These are phyloP conservation scores for Melanotaenia pygmaea DNA, from an alignment of 2,797 vertebrate genomes.

Conservation along the genomic window DNA sequence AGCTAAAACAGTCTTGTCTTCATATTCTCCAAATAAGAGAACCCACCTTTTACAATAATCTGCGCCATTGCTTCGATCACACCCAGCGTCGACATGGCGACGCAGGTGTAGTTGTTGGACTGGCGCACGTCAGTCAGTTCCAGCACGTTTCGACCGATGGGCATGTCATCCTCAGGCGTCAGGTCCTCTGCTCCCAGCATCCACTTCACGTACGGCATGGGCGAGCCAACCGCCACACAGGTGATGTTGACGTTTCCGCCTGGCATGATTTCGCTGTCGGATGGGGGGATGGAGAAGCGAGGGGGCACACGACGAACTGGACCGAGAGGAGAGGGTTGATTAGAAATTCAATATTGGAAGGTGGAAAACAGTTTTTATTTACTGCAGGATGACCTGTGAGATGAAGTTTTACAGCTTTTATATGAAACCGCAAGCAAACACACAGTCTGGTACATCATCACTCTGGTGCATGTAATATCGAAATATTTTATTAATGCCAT, in stretches of 20 bases:
- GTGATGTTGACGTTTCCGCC: constrained; percentile 98
- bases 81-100: constrained; percentile 99
- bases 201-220: constrained; percentile 99
- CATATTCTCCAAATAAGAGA: not conserved
- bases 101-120: constrained; percentile 99
- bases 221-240: constrained; percentile 97
- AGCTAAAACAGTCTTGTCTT: not conserved
- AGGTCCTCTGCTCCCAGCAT: constrained; percentile 98
- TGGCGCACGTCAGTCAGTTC: constrained; percentile 97
- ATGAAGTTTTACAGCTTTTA: constrained; percentile 54
- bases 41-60: constrained; percentile 96
- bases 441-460: constrained; percentile 44
- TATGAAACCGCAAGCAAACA: constrained; percentile 53
- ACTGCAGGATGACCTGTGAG: constrained; percentile 9
- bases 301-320: constrained; percentile 96
- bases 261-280: constrained; percentile 98
- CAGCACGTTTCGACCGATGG: constrained; percentile 97
- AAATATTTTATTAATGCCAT: constrained; percentile 71
- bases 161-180: constrained; percentile 99
- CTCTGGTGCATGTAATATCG: constrained; percentile 61
- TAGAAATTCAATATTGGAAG: constrained; percentile 31
- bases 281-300: constrained; percentile 97
- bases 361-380: constrained; percentile 9
- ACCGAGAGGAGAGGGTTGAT: constrained; percentile 17
- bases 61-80: constrained; percentile 98